phyloP scores from a whole-genome alignment of 2,888 invertebrate species.

The Melinopterus prodromus region DNA sequence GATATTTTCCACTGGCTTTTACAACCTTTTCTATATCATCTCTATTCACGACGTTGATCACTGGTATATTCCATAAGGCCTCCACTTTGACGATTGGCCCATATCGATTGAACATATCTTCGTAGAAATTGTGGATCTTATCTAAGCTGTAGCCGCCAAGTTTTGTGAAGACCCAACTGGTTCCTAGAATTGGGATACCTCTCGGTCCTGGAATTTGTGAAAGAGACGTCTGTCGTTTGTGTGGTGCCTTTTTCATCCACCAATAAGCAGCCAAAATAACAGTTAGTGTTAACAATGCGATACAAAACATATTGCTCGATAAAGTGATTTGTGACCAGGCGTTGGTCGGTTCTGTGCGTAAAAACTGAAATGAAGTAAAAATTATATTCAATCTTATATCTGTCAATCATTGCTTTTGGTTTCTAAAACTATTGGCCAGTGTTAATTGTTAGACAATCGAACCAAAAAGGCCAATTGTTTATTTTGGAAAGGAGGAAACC shows the following conservation, averaged over 20 bases:
- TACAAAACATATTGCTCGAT: not conserved
- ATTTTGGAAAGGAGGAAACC: too few species aligned
- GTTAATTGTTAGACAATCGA: too few species aligned
- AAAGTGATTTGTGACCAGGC: not conserved
- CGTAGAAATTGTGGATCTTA: slow-evolving; percentile 81
- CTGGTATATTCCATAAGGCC: slow-evolving; percentile 74
- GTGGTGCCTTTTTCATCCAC: slow-evolving; percentile 44
- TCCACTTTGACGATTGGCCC: slow-evolving; percentile 83
- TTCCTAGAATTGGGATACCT: slow-evolving; percentile 77
- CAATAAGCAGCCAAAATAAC: slow-evolving; percentile 39
- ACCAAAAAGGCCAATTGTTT: too few species aligned
- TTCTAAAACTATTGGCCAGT: too few species aligned
- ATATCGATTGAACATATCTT: slow-evolving; percentile 76
- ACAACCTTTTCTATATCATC: slow-evolving; percentile 79
- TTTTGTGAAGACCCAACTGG: slow-evolving; percentile 80
- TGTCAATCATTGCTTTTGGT: too few species aligned
- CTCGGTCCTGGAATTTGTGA: slow-evolving; percentile 77
- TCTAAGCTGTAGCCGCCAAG: slow-evolving; percentile 72
- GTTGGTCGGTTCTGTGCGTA: not conserved
- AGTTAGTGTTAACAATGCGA: not conserved
- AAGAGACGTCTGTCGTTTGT: slow-evolving; percentile 28
- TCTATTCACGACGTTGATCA: slow-evolving; percentile 77
- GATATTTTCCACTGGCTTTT: slow-evolving; percentile 76
- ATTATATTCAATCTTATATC: too few species aligned
- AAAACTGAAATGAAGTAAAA: not conserved